Conservation (phyloP, 2,888 invertebrate species). For the Homarus gammarus region DNA sequence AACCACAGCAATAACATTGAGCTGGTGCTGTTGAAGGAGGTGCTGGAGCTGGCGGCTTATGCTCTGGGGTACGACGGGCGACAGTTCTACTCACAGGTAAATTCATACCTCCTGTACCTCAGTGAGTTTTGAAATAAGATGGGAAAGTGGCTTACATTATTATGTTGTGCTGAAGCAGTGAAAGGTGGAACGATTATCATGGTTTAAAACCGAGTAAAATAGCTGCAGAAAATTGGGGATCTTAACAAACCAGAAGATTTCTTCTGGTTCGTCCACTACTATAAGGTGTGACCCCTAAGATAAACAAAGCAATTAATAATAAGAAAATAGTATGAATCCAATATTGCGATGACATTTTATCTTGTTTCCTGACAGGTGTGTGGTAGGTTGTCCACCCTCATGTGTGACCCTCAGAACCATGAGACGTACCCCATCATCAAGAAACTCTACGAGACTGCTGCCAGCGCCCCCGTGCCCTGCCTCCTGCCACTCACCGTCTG, state of each 20-base stretch:
- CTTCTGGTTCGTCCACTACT: too few relatives aligned
- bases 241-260: too few relatives aligned
- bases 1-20: slow-evolving; percentile 79
- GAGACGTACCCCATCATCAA: slow-evolving; percentile 71
- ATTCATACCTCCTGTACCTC: slow-evolving; percentile 76
- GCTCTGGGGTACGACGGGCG: slow-evolving; percentile 89
- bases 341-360: too few relatives aligned
- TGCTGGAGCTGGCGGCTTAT: slow-evolving; percentile 86
- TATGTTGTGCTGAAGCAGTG: too few relatives aligned
- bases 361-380: slow-evolving; percentile 82
- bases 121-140: too few relatives aligned
- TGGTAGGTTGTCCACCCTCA: slow-evolving; percentile 78
- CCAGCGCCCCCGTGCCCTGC: slow-evolving; percentile 82
- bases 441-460: slow-evolving; percentile 63
- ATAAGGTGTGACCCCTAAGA: too few relatives aligned
- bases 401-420: slow-evolving; percentile 50
- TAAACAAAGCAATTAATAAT: too few relatives aligned
- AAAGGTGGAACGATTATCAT: too few relatives aligned
- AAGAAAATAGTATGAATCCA: too few relatives aligned
- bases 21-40: slow-evolving; percentile 84
- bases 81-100: slow-evolving; percentile 86
- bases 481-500: slow-evolving; percentile 82
- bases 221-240: too few relatives aligned
- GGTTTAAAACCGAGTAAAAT: too few relatives aligned
- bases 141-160: too few relatives aligned